Evolutionary conservation across 2,797 vertebrate genomes (phyloP), one percentile per base, ranked within the genome.

Genomic region (Parauchenoglanis ngamensis): DNA sequence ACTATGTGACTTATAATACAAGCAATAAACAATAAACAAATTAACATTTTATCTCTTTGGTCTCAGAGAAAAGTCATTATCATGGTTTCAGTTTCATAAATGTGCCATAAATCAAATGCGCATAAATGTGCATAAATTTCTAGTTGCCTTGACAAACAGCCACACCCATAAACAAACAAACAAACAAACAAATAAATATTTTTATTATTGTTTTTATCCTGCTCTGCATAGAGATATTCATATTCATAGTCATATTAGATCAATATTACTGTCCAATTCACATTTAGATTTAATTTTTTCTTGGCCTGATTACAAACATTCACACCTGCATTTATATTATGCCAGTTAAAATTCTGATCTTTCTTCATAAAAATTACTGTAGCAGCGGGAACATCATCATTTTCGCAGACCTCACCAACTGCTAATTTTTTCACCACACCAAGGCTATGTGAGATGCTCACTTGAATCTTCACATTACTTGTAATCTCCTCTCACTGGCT

Each of bases 401-500:
- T 46, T 44, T 57, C 40, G 44, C 35, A 79, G 23, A 78, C 11
- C 19, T 49, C 44, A 46, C 35, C 40, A 65, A 4, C 46, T 61
- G 28, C 28, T 46, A 31, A 31, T 79, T 67, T 77, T 49, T 85
- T 88, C 15, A 40, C 11, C 44, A n/a, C 35, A 80, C 57, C 17
- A 52, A 17, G 25, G 68, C 21, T 73, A 40, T 35, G 6, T 59
- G 3, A 28, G 21, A 68, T 72, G 82, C 46, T 56, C 65, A 84
- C 57, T 63, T 82, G 49, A 87, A 79, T 84, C 70, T 75, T 61
- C 15, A 72, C 13, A 19, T 86, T 89, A 90, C 88, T 88, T 81
- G 46, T 78, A 91, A 86, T 87, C 85, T 59, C 67, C 61, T 25
- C 25, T 68, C 85, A 73, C 85, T 52, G 88, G 49, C 35, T 15